These are phyloP conservation scores for Psettodes erumei DNA, from an alignment of 2,113 vertebrate genomes.

Conservation along the genomic window DNA sequence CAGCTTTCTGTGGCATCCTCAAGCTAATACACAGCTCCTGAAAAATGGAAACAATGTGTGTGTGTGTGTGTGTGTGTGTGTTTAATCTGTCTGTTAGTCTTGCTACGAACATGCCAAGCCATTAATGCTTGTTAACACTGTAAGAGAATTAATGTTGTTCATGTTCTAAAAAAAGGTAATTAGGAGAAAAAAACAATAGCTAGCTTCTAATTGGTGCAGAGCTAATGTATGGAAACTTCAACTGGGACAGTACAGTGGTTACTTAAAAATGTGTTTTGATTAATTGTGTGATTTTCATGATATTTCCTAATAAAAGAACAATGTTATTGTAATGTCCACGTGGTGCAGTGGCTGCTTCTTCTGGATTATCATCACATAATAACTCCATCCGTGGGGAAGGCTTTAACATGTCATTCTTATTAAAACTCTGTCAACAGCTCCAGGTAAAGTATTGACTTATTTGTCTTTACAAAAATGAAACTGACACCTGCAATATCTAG, in stretches of 20 bases:
- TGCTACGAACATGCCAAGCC: too few species aligned
- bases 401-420: background rate
- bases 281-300: background rate
- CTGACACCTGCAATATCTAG: background rate
- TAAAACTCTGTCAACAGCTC: background rate
- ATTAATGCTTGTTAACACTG: too few species aligned
- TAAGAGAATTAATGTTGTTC: too few species aligned
- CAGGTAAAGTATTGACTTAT: slow-evolving; percentile 8
- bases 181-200: too few species aligned
- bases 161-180: too few species aligned
- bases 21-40: background rate
- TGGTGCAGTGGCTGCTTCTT: background rate
- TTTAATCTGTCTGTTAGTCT: background rate
- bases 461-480: slow-evolving; percentile 23
- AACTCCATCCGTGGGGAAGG: background rate
- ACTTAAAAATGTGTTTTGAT: background rate
- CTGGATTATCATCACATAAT: background rate
- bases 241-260: background rate
- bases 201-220: background rate
- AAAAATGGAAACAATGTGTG: too few species aligned
- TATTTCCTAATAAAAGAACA: background rate
- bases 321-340: background rate
- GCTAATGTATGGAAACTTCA: background rate
- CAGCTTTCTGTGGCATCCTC: background rate
- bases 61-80: too few species aligned